phyloP scores from a whole-genome alignment of 1,140 invertebrate genomes.

The Temnothorax longispinosus region DNA sequence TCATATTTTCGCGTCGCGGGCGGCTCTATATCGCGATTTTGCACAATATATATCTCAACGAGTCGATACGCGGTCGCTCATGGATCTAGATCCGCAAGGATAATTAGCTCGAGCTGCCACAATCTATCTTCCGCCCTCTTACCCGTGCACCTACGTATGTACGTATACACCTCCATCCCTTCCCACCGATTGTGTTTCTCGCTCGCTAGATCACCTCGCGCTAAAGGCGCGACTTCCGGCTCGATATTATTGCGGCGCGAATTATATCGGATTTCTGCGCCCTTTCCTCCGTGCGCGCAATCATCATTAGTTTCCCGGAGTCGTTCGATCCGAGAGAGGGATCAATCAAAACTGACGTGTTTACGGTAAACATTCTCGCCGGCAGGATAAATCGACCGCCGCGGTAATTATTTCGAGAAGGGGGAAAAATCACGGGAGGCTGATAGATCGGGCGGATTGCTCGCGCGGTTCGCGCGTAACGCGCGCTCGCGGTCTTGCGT shows the following conservation, averaged over 20 bases:
- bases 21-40: conserved; percentile 12
- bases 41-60: conserved; percentile 4
- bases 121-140: conserved; percentile 29
- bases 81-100: conserved; percentile 16
- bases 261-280: not conserved
- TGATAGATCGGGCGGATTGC: not conserved
- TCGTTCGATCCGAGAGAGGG: not conserved
- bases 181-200: not conserved
- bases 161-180: not conserved
- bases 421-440: not conserved
- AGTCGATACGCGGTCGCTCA: not conserved
- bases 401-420: not conserved
- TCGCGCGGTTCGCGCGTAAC: not conserved
- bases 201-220: not conserved
- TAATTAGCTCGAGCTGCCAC: conserved; percentile 32
- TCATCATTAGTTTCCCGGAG: conserved; percentile 13
- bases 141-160: not conserved
- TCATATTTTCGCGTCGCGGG: conserved; percentile 23
- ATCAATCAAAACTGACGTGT: not conserved
- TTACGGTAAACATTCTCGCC: conserved; percentile 9
- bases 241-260: not conserved
- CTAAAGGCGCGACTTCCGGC: conserved; percentile 25
- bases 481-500: not conserved
- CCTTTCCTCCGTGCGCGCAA: not conserved
- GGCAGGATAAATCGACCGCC: not conserved